Conservation (phyloP, 1,140 invertebrate species). For the Leptinotarsa texana region DNA sequence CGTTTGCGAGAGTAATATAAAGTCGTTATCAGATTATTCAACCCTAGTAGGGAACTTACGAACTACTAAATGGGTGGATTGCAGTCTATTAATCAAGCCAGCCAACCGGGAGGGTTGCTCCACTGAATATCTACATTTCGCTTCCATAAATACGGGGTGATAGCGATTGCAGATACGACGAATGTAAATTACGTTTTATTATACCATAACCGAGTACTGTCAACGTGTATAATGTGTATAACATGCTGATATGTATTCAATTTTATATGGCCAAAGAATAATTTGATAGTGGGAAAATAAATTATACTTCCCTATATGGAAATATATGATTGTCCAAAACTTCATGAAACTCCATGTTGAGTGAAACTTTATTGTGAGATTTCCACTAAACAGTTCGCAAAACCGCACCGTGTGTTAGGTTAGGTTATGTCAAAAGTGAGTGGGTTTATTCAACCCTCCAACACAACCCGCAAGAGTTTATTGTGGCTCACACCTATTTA, state of each 20-base stretch:
- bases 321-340: too few species aligned
- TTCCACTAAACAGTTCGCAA: too few species aligned
- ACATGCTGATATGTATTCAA: conserved; percentile 17
- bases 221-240: conserved; percentile 7
- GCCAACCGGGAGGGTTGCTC: not conserved
- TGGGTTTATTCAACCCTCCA: too few species aligned
- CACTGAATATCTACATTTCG: conserved; percentile 18
- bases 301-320: too few species aligned
- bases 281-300: too few species aligned
- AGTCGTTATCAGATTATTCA: conserved; percentile 49
- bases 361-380: too few species aligned
- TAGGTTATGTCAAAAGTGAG: too few species aligned
- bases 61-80: conserved; percentile 47
- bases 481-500: too few species aligned
- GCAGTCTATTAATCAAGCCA: conserved; percentile 46
- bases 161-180: conserved; percentile 20
- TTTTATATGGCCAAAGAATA: not conserved
- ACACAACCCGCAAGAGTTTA: too few species aligned
- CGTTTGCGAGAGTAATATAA: conserved; percentile 33
- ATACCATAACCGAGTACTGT: conserved; percentile 10
- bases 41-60: conserved; percentile 46
- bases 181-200: conserved; percentile 21
- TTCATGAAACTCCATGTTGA: too few species aligned
- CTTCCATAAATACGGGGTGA: conserved; percentile 26
- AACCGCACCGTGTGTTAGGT: too few species aligned